phyloP scores from a whole-genome alignment of 2,888 invertebrate genomes.

The Drosophila pegasa region DNA sequence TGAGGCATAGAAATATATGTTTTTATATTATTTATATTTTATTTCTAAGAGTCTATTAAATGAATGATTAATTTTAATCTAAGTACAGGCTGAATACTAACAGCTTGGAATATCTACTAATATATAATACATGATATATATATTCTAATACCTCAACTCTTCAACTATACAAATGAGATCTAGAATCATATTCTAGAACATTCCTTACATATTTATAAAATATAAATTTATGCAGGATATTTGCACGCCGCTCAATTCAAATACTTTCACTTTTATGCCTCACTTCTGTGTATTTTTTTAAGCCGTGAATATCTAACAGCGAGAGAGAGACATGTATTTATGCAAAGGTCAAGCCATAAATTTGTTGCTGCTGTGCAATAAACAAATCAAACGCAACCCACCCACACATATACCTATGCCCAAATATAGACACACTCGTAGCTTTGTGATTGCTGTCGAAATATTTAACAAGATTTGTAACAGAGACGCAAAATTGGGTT shows the following conservation, averaged over 20 bases:
- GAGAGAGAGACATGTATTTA: slow-evolving; percentile 9
- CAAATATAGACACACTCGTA: neutral
- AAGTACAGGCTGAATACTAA: too few relatives aligned
- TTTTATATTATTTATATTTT: too few relatives aligned
- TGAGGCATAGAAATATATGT: too few relatives aligned
- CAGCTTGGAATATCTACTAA: too few relatives aligned
- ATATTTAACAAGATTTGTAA: slow-evolving; percentile 31
- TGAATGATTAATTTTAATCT: too few relatives aligned
- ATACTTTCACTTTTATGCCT: neutral
- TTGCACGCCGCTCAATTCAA: neutral
- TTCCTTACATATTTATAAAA: neutral
- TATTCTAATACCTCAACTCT: neutral
- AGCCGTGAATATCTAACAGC: neutral
- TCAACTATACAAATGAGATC: neutral
- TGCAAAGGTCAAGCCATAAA: slow-evolving; percentile 66
- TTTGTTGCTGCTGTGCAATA: slow-evolving; percentile 15
- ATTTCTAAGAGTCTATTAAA: too few relatives aligned
- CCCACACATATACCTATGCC: neutral
- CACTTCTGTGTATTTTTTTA: slow-evolving; percentile 2
- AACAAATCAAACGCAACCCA: slow-evolving; percentile 24
- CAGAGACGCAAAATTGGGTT: slow-evolving; percentile 27
- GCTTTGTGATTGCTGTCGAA: slow-evolving; percentile 39
- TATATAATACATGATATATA: neutral
- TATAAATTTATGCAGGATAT: neutral
- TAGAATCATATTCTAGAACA: neutral